Percentiles rank a stretch among this genome's conserved stretches.
These are phyloP conservation scores for Bombus terrestris DNA, from an alignment of 1,140 invertebrate species.

Conservation along the genomic window DNA sequence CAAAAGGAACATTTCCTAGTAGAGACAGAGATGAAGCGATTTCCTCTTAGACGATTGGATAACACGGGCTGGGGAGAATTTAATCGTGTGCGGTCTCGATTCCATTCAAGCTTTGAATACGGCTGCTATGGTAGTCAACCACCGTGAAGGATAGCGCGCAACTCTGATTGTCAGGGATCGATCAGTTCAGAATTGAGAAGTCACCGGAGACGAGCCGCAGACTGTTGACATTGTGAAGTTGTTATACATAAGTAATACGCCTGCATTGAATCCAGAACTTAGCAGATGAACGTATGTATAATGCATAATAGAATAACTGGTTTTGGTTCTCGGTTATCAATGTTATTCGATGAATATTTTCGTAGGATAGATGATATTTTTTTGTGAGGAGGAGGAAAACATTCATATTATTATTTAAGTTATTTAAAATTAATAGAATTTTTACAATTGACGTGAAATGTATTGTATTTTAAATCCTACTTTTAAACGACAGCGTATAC, in stretches of 20 bases:
- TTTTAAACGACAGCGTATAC: no score
- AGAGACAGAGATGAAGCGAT: constrained; percentile 27
- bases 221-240: background rate
- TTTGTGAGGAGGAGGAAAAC: background rate
- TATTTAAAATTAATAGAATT: no score
- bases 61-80: constrained; percentile 26
- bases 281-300: background rate
- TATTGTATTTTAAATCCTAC: no score
- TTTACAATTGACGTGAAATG: no score
- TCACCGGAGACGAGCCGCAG: background rate
- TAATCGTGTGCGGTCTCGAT: constrained; percentile 63
- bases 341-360: background rate
- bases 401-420: background rate
- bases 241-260: background rate
- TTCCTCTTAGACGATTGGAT: constrained; percentile 32
- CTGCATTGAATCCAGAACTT: background rate
- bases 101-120: constrained; percentile 50
- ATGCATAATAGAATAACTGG: background rate
- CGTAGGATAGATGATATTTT: background rate
- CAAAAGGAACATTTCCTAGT: constrained; percentile 30
- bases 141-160: constrained; percentile 54
- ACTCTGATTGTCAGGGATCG: constrained; percentile 56
- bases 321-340: background rate
- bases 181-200: constrained; percentile 45
- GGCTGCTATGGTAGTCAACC: constrained; percentile 47